phyloP scores from a whole-genome alignment of 2,888 invertebrate species.

The Mystacides longicornis region DNA sequence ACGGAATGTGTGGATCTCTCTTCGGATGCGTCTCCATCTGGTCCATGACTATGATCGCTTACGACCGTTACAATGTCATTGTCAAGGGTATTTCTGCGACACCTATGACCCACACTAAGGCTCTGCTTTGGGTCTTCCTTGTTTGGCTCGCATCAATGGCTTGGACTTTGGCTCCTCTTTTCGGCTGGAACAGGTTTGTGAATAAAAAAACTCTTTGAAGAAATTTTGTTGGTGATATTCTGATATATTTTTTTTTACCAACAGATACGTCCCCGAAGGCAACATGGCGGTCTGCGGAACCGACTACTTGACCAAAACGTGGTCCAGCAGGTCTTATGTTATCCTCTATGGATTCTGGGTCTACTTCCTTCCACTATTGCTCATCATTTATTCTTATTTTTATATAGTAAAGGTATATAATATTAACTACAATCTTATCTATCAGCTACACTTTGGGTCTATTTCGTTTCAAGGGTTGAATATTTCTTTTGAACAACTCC shows the following conservation, averaged over 20 bases:
- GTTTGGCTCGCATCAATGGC: slow-evolving; percentile 71
- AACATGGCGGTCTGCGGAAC: slow-evolving; percentile 92
- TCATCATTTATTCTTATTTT: slow-evolving; percentile 82
- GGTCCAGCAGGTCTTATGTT: slow-evolving; percentile 72
- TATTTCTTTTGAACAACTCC: too few species aligned
- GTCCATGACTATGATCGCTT: slow-evolving; percentile 87
- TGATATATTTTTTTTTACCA: not conserved
- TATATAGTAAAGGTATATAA: slow-evolving; percentile 67
- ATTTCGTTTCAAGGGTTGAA: too few species aligned
- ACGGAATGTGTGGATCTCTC: slow-evolving; percentile 79
- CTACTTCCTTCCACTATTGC: slow-evolving; percentile 67
- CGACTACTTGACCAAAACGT: slow-evolving; percentile 71
- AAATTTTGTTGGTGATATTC: not conserved
- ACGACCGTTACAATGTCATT: slow-evolving; percentile 91
- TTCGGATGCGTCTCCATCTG: slow-evolving; percentile 88
- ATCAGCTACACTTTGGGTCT: too few species aligned
- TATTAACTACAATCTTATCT: too few species aligned
- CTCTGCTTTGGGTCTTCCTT: slow-evolving; percentile 65
- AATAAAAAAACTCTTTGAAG: not conserved
- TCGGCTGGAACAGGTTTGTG: slow-evolving; percentile 74
- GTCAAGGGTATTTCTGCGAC: slow-evolving; percentile 83
- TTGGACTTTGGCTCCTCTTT: slow-evolving; percentile 79
- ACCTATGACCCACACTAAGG: slow-evolving; percentile 75
- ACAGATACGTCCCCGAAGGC: slow-evolving; percentile 85
- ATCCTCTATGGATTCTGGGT: slow-evolving; percentile 70